Percentiles rank a stretch among this genome's conserved stretches.
Evolutionary conservation across 2,888 invertebrate species (phyloP).

Genomic region (Ditula angustiorana): DNA sequence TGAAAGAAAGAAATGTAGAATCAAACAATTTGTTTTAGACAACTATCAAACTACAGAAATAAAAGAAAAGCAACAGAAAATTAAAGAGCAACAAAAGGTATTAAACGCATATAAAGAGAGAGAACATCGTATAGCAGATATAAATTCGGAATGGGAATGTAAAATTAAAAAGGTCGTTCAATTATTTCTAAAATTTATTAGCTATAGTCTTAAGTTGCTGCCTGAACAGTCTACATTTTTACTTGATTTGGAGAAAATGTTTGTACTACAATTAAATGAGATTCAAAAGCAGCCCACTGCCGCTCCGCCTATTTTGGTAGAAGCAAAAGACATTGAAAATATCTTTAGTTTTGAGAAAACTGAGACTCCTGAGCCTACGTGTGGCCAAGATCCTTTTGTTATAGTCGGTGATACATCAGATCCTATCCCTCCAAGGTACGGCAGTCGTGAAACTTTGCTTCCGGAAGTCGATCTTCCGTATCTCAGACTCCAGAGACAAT

Average conservation of each 20-base stretch:
- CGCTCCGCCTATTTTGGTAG: slow-evolving; percentile 58
- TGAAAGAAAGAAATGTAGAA: slow-evolving; percentile 76
- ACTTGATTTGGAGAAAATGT: slow-evolving; percentile 74
- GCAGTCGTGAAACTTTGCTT: slow-evolving; percentile 71
- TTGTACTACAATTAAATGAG: slow-evolving; percentile 75
- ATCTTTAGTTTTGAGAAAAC: slow-evolving; percentile 59
- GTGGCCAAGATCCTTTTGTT: slow-evolving; percentile 66
- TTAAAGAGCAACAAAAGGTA: slow-evolving; percentile 60
- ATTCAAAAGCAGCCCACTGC: slow-evolving; percentile 62
- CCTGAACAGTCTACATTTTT: slow-evolving; percentile 77
- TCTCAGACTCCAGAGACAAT: slow-evolving; percentile 66
- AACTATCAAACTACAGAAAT: slow-evolving; percentile 63
- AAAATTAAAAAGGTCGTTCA: slow-evolving; percentile 72
- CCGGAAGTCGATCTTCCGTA: slow-evolving; percentile 66
- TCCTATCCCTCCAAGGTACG: slow-evolving; percentile 58
- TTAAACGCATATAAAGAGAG: slow-evolving; percentile 57
- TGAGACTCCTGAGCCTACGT: slow-evolving; percentile 45
- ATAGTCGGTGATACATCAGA: slow-evolving; percentile 65
- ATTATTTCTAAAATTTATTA: slow-evolving; percentile 75
- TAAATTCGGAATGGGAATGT: slow-evolving; percentile 72
- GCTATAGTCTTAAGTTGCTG: slow-evolving; percentile 71
- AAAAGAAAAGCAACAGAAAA: slow-evolving; percentile 59
- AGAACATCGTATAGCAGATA: slow-evolving; percentile 57
- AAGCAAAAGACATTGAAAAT: slow-evolving; percentile 55
- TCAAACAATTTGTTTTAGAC: slow-evolving; percentile 68